Percentiles rank a stretch among this genome's conserved stretches.
Conservation (phyloP, 2,888 invertebrate genomes). For the Epinotia brunnichana region DNA sequence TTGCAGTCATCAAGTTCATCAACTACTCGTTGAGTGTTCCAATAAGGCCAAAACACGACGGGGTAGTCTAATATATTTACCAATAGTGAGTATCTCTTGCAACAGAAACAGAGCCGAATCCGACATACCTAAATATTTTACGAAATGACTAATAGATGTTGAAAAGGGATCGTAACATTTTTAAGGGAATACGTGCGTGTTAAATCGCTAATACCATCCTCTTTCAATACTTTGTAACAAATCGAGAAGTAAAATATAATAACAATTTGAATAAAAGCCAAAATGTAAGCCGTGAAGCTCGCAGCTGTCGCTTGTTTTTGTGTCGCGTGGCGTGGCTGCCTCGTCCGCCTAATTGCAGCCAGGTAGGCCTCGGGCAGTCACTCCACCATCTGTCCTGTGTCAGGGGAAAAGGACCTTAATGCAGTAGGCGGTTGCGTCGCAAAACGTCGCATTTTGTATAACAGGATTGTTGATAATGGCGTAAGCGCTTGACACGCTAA, state of each 20-base stretch:
- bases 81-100: too few species aligned
- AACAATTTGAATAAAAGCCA: background rate
- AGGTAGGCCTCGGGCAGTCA: conserved; percentile 21
- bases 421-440: background rate
- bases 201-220: background rate
- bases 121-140: too few species aligned
- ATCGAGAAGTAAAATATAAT: background rate
- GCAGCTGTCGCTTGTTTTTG: conserved; percentile 28
- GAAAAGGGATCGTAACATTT: too few species aligned
- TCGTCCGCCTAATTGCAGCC: conserved; percentile 13
- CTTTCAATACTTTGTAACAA: background rate
- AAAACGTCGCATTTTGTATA: background rate
- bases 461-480: background rate
- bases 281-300: background rate
- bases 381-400: background rate
- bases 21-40: too few species aligned
- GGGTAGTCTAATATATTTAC: too few species aligned
- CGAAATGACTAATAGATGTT: too few species aligned
- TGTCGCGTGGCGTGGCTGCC: conserved; percentile 18
- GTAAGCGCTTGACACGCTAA: background rate
- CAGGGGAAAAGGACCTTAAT: background rate
- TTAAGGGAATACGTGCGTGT: background rate
- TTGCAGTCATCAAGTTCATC: too few species aligned
- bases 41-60: too few species aligned
- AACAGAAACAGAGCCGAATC: too few species aligned